Conservation (phyloP, 2,113 vertebrate species). For the Columba janthina region DNA sequence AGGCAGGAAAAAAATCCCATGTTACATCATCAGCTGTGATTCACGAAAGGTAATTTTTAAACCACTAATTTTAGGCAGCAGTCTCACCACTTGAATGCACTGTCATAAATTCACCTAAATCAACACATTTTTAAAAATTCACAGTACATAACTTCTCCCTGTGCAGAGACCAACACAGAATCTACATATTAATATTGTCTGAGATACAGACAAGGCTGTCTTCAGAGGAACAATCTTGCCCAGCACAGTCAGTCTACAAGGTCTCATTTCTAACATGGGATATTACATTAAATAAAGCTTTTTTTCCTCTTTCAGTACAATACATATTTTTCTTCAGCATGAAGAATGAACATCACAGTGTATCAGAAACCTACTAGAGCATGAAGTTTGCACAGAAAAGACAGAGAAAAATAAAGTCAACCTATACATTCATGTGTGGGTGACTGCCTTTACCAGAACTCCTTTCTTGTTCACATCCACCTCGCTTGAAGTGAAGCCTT, state of each 20-base stretch:
- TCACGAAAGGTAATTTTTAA: not conserved
- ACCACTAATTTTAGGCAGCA: not conserved
- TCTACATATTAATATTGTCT: not conserved
- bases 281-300: not conserved
- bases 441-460: conserved; percentile 53
- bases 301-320: not conserved
- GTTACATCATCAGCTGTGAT: not conserved
- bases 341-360: not conserved
- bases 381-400: not conserved
- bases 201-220: not conserved
- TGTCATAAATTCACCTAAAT: not conserved
- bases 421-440: not conserved
- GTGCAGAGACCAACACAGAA: not conserved
- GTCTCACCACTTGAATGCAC: not conserved
- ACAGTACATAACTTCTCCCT: not conserved
- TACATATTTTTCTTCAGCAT: not conserved
- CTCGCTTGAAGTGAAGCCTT: conserved; percentile 81
- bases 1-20: not conserved
- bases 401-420: not conserved
- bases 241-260: not conserved
- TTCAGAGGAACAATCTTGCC: not conserved
- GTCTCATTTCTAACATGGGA: not conserved
- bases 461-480: conserved; percentile 51
- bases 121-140: not conserved
- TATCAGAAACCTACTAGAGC: not conserved